Percentiles rank a stretch among this genome's conserved stretches.
These are phyloP conservation scores for Orchesella flavescens DNA, from an alignment of 2,888 invertebrate species.

Conservation along the genomic window DNA sequence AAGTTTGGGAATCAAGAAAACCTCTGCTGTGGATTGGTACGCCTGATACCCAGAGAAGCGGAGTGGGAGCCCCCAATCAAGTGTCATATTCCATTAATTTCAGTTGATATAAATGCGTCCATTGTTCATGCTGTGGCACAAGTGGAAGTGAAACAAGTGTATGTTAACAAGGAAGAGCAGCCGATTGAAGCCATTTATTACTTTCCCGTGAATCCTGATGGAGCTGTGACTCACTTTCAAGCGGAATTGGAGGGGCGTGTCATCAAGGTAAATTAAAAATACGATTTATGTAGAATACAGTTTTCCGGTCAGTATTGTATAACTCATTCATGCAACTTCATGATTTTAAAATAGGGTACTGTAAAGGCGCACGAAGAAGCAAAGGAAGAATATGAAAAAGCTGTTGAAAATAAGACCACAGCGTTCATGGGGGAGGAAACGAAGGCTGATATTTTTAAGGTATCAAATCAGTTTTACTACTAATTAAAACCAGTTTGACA, in stretches of 20 bases:
- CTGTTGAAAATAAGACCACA: conserved; percentile 63
- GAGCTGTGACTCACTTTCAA: conserved; percentile 64
- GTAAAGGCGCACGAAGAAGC: conserved; percentile 69
- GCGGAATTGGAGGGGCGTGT: conserved; percentile 63
- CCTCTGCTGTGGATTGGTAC: too few relatives aligned
- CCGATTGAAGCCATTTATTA: conserved; percentile 70
- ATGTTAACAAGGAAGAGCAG: conserved; percentile 65
- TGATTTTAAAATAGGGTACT: conserved; percentile 57
- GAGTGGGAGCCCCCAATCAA: too few relatives aligned
- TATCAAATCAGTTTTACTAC: conserved; percentile 1
- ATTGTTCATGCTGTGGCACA: conserved; percentile 64
- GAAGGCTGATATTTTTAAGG: conserved; percentile 71
- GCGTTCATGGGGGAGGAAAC: conserved; percentile 68
- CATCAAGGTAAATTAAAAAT: conserved; percentile 40
- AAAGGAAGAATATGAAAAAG: conserved; percentile 68
- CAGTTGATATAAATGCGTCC: conserved; percentile 54
- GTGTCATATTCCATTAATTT: conserved; percentile 58
- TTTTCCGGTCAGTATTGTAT: too few relatives aligned
- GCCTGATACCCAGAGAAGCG: too few relatives aligned
- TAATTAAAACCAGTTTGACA: too few relatives aligned
- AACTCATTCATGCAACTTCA: too few relatives aligned
- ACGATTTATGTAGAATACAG: too few relatives aligned
- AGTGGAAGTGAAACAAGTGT: conserved; percentile 66
- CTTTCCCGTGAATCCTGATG: conserved; percentile 68
- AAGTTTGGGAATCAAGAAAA: too few relatives aligned